Evolutionary conservation across 2,797 vertebrate genomes (phyloP).

Genomic region (Acipenser ruthenus): DNA sequence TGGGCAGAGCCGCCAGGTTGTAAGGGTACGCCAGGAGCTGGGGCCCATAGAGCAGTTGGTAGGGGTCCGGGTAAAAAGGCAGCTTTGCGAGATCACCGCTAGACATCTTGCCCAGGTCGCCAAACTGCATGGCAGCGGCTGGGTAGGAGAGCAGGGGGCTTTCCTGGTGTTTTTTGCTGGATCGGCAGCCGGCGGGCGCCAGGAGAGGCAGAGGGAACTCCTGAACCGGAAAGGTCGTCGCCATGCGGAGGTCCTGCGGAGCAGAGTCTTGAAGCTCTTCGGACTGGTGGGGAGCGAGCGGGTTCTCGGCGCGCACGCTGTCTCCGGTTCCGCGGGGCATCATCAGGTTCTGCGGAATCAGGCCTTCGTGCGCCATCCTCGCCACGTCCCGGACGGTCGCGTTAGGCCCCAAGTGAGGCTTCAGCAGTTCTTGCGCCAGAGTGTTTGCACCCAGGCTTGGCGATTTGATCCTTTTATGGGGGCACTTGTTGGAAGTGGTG

Average conservation of each 20-base stretch:
- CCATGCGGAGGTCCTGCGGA: slow-evolving; percentile 46
- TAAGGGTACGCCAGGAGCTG: slow-evolving; percentile 85
- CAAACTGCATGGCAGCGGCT: slow-evolving; percentile 56
- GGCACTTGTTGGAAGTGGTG: slow-evolving; percentile 31
- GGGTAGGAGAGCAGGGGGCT: slow-evolving; percentile 64
- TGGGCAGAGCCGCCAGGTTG: slow-evolving; percentile 74
- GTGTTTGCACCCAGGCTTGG: slow-evolving; percentile 43
- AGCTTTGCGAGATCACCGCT: slow-evolving; percentile 66
- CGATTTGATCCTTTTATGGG: slow-evolving; percentile 55
- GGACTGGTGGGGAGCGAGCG: slow-evolving; percentile 44
- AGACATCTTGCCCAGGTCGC: slow-evolving; percentile 54
- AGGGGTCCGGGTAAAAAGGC: slow-evolving; percentile 81
- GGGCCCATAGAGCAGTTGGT: slow-evolving; percentile 76
- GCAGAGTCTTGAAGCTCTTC: slow-evolving; percentile 35
- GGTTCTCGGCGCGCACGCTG: slow-evolving; percentile 47
- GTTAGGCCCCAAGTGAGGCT: slow-evolving; percentile 38
- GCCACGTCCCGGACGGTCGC: slow-evolving; percentile 48
- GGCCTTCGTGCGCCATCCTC: slow-evolving; percentile 39
- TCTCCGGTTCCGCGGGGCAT: slow-evolving; percentile 47
- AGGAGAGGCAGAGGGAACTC: slow-evolving; percentile 72
- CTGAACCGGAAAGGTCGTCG: slow-evolving; percentile 59
- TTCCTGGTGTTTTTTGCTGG: slow-evolving; percentile 59
- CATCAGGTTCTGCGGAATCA: slow-evolving; percentile 36
- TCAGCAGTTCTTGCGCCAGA: slow-evolving; percentile 53
- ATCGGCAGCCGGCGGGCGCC: slow-evolving; percentile 58